Evolutionary conservation across 2,888 invertebrate genomes (phyloP), one percentile per base, ranked within the genome.

Genomic region (Acheta domesticus): DNA sequence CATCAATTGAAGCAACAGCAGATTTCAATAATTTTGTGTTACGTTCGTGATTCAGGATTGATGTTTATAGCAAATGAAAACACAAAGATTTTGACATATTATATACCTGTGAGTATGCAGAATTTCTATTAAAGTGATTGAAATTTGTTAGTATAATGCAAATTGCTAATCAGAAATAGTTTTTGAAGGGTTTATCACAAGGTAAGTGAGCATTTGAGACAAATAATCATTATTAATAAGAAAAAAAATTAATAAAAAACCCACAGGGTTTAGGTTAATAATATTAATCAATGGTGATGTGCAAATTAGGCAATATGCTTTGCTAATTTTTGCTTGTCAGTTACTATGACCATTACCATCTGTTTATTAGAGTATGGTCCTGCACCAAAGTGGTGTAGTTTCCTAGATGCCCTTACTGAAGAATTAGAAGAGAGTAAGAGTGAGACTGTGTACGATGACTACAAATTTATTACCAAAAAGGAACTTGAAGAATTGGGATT

Each of bases 371-470:
- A 86, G 87, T 48, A 83, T 90, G 86, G 96, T 16, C 96, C 98
- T 23, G 99, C 99, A 2, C 99, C 99, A 0, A 92, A 91, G 84
- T 99, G 99, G 99, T 99, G 98, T 86, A 93, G 96, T 78, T 98
- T 98, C 88, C 90, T 99, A 80, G 99, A 99, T 86, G 96, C 94
- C 85, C 89, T 99, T 19, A 98, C 98, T 0, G 99, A 99, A 87
- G 99, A 99, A 89, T 89, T 99, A 83, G 99, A 99, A 87, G 96
- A 95, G 85, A 93, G 87, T 21, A 90, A 90, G 82, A 90, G 92
- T 82, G 93, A 96, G 85, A 93, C 93, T 83, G 94, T 99, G 77
- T 99, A 98, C 86, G 99, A 99, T 86, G 98, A 99, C 88, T 99
- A 99, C 87, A 98, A 98, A 87, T 99, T 99, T 87, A 91, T 99